phyloP scores from a whole-genome alignment of 2,888 invertebrate species.

The Chaetogeoica ovagalla region DNA sequence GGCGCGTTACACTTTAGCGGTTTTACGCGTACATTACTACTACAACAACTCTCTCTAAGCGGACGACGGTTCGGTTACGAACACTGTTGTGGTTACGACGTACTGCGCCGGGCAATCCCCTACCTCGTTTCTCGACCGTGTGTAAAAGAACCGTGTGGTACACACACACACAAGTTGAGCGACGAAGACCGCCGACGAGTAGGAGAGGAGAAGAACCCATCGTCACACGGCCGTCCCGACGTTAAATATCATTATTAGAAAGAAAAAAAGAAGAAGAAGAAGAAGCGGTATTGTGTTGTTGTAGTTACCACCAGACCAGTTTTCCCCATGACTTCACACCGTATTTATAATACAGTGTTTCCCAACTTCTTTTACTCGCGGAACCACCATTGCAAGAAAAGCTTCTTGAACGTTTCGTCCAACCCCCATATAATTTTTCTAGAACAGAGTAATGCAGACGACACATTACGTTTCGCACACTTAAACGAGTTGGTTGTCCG shows the following conservation, averaged over 20 bases:
- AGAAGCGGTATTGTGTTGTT: constrained; percentile 50
- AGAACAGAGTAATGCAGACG: too few relatives aligned
- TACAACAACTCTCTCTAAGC: neutral
- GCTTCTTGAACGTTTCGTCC: too few relatives aligned
- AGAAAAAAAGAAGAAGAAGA: constrained; percentile 12
- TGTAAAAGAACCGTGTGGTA: neutral
- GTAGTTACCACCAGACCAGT: constrained; percentile 51
- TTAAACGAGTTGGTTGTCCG: too few relatives aligned
- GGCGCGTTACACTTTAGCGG: neutral
- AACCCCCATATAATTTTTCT: too few relatives aligned
- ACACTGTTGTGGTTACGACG: neutral
- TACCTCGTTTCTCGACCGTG: too few relatives aligned
- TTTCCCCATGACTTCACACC: neutral
- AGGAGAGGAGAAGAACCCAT: neutral
- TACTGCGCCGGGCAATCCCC: neutral
- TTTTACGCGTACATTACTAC: neutral
- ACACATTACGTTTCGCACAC: too few relatives aligned
- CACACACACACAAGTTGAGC: neutral
- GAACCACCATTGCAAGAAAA: too few relatives aligned
- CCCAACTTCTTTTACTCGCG: too few relatives aligned
- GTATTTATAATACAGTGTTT: too few relatives aligned
- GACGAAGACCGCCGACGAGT: neutral
- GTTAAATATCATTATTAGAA: constrained; percentile 3
- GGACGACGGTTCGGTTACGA: neutral
- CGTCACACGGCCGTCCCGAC: neutral